Conservation (phyloP, 2,888 invertebrate genomes). For the Erebia ligea region DNA sequence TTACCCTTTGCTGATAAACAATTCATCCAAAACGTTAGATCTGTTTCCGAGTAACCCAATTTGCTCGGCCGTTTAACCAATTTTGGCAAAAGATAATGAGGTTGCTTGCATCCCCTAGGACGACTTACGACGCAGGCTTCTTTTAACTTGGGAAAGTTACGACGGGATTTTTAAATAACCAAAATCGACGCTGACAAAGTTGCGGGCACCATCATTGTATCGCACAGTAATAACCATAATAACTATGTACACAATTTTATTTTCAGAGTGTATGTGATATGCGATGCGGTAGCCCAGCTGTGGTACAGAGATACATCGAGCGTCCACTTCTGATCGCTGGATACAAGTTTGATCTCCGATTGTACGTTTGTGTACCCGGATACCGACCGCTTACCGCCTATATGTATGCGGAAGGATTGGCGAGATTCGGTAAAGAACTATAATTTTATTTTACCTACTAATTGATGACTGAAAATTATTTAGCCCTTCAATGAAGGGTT, state of each 20-base stretch:
- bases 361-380: conserved; percentile 95
- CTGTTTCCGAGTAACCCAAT: no score
- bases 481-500: no score
- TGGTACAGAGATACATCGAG: conserved; percentile 92
- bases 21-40: no score
- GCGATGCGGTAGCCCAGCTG: conserved; percentile 90
- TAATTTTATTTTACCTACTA: neutral
- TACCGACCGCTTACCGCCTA: conserved; percentile 94
- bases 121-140: no score
- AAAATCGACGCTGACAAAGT: neutral
- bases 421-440: conserved; percentile 77
- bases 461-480: no score
- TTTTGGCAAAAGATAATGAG: no score
- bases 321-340: conserved; percentile 91
- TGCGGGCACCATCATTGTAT: neutral
- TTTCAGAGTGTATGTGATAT: conserved; percentile 89
- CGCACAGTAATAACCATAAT: no score
- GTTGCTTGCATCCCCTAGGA: no score
- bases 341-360: conserved; percentile 95
- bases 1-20: no score
- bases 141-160: no score
- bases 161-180: neutral
- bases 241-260: conserved; percentile 23
- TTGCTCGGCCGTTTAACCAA: no score
- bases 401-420: conserved; percentile 94